Base-by-base conservation (phyloP, 2,888 invertebrate species). In the Phragmatobia fuliginosa region DNA sequence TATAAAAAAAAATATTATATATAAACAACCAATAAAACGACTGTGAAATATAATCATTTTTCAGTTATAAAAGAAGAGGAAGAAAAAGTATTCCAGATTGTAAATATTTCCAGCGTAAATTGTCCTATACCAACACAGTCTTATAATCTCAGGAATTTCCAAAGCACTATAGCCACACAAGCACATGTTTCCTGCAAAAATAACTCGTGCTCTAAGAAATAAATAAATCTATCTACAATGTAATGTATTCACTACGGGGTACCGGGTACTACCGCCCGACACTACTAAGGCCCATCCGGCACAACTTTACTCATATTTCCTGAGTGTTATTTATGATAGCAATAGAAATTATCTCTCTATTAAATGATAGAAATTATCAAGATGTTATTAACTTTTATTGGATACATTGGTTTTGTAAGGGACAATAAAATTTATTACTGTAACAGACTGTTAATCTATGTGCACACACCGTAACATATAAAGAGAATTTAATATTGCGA, bases 251-350 rank as follows among this genome's bases (percentile, higher is more conserved):
- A 56, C 78, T 73, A 75, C 77, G 28, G 56, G 28, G 28, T 76
- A 76, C 62, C 70, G 70, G 71, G 70, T 77, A 80, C 77, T 71
- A 76, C 75, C 73, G 70, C 68, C 78, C 74, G 83, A 81, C 81
- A 80, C 74, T 69, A 58, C 62, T 70, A 75, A 73, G 74, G 76
- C 71, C 72, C 80, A 79, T 84, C 85, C 86, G 85, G 77, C 67
- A 79, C 83, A 80, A 85, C 85, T 85, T 86, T 81, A 76, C 85
- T 85, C 85, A 81, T 85, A 86, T 83, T 84, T 85, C 86, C 85
- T 80, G 81, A 76, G 69, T 31, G 18, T 32, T 77, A 80, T 82
- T 83, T 84, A 67, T 70, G 63, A 63, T 70, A 32, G 36, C 16
- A 32, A 74, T 81, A 21, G 81, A 60, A 78, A 72, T 38, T 70